Conservation (phyloP, 1,140 invertebrate species). For the Olivierus martensii region DNA sequence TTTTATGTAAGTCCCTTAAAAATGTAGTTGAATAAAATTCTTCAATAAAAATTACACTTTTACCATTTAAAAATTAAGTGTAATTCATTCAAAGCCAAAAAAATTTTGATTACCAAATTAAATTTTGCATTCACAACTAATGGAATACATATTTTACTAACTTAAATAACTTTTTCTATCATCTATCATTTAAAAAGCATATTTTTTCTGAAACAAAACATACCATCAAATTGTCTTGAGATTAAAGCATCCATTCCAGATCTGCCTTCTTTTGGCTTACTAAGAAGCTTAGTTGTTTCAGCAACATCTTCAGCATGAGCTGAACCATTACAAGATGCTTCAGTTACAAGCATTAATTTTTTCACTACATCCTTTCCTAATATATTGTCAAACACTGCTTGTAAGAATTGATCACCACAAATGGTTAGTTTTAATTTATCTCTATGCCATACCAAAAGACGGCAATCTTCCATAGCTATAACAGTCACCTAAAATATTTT, state of each 20-base stretch:
- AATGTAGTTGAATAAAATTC: too few relatives aligned
- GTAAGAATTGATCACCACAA: constrained; percentile 64
- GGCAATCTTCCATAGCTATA: constrained; percentile 71
- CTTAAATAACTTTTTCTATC: too few relatives aligned
- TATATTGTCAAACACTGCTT: constrained; percentile 73
- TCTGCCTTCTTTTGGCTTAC: constrained; percentile 6
- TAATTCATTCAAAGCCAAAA: too few relatives aligned
- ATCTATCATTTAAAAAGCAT: too few relatives aligned
- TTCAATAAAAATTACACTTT: too few relatives aligned
- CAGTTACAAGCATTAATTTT: constrained; percentile 67
- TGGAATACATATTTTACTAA: too few relatives aligned
- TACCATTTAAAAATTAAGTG: too few relatives aligned
- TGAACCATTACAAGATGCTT: constrained; percentile 14
- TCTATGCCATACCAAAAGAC: constrained; percentile 70
- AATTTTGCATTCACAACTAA: too few relatives aligned
- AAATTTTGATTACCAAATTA: too few relatives aligned
- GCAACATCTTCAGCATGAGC: constrained; percentile 8
- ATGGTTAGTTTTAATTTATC: constrained; percentile 58
- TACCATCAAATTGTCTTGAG: constrained; percentile 12
- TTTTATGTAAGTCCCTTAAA: too few relatives aligned
- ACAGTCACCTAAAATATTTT: constrained; percentile 51
- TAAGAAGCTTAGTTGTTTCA: constrained; percentile 15
- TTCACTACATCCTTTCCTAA: constrained; percentile 76
- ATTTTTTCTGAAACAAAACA: too few relatives aligned
- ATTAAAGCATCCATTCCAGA: constrained; percentile 11